Conservation (phyloP, 2,113 vertebrate genomes). For the Indri indri region DNA sequence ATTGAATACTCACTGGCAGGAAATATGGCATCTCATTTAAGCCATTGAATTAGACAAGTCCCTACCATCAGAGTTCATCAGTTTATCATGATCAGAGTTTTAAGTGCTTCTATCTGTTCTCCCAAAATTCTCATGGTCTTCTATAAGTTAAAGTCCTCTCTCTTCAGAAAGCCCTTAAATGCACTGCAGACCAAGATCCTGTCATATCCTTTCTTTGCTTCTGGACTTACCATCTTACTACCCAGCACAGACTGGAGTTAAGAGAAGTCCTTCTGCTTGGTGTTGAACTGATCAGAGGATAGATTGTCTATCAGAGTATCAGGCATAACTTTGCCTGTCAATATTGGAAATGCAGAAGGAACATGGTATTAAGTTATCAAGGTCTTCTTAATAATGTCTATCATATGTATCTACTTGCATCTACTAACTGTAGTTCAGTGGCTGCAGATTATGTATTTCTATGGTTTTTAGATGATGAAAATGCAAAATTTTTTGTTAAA, state of each 20-base stretch:
- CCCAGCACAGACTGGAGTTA: background rate
- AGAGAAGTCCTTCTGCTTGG: background rate
- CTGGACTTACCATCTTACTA: background rate
- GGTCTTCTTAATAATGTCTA: background rate
- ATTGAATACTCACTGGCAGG: background rate
- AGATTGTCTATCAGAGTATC: background rate
- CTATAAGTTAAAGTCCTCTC: background rate
- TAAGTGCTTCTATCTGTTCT: constrained; percentile 19
- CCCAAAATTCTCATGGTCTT: background rate
- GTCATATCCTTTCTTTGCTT: background rate
- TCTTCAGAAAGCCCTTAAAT: background rate
- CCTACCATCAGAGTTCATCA: background rate
- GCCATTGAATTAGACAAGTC: background rate
- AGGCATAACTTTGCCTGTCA: background rate
- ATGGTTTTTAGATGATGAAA: background rate
- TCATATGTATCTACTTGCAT: background rate
- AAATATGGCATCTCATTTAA: constrained; percentile 15
- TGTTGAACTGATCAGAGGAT: background rate
- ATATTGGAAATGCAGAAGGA: background rate
- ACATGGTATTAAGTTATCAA: background rate
- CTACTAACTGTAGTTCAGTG: background rate
- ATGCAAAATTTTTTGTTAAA: background rate
- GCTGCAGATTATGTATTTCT: background rate
- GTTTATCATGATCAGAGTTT: background rate
- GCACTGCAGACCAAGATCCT: background rate